Conservation (phyloP, 2,888 invertebrate genomes). For the Actias luna region DNA sequence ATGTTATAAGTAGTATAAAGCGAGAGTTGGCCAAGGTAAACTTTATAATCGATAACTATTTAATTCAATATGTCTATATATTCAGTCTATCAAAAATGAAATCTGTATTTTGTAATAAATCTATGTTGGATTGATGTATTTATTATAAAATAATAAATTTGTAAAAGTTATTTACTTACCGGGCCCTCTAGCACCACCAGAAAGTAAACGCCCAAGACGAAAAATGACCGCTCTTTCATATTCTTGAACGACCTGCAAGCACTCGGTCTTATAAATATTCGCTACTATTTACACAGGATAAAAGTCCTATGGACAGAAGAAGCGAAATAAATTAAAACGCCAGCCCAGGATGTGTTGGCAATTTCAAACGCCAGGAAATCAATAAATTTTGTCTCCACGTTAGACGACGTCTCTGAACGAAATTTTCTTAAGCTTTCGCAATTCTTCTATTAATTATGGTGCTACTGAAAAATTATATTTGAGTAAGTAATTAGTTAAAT, state of each 20-base stretch:
- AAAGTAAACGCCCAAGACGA: constrained; percentile 91
- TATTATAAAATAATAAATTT: not conserved
- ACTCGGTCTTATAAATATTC: not conserved
- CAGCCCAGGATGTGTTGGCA: not conserved
- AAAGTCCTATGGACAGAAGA: not conserved
- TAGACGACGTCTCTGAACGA: not conserved
- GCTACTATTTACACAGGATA: not conserved
- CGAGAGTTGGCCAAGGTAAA: no score
- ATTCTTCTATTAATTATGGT: not conserved
- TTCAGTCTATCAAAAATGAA: no score
- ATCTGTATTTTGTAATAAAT: no score
- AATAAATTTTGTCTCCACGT: not conserved
- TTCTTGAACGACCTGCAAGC: constrained; percentile 93
- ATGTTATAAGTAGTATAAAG: no score
- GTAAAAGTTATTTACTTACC: constrained; percentile 77
- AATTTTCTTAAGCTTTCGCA: not conserved
- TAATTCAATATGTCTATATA: no score
- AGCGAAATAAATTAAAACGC: not conserved
- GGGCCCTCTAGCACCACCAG: constrained; percentile 96
- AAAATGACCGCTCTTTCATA: constrained; percentile 98
- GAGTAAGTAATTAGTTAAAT: no score
- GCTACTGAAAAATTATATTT: no score
- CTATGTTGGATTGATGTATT: not conserved
- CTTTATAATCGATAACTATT: no score
- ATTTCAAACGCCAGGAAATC: not conserved